phyloP scores from a whole-genome alignment of 1,140 invertebrate genomes.

The Caenorhabditis tropicalis region DNA sequence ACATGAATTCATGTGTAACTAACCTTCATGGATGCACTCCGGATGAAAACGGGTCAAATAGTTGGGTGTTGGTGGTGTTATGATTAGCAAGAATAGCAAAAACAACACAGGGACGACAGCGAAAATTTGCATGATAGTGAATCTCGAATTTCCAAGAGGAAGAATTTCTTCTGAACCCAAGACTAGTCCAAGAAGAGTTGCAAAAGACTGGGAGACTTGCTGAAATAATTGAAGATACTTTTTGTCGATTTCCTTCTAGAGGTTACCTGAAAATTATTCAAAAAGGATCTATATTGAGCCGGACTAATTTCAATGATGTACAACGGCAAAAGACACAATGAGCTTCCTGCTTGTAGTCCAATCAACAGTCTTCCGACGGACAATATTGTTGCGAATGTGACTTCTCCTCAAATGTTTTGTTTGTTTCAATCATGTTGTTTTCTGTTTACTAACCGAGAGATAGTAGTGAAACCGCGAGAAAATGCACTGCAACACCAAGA shows the following conservation, averaged over 20 bases:
- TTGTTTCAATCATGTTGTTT: background rate
- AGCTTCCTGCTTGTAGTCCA: slow-evolving; percentile 57
- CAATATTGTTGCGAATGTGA: slow-evolving; percentile 47
- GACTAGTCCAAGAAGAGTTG: slow-evolving; percentile 53
- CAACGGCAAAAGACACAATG: slow-evolving; percentile 57
- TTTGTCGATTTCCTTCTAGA: background rate
- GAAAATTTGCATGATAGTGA: slow-evolving; percentile 55
- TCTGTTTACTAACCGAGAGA: slow-evolving; percentile 22
- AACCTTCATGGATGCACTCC: slow-evolving; percentile 18
- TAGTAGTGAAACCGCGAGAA: slow-evolving; percentile 50
- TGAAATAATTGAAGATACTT: slow-evolving; percentile 23
- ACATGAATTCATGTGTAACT: background rate
- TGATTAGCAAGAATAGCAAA: slow-evolving; percentile 40
- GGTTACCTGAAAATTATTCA: slow-evolving; percentile 58
- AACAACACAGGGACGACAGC: slow-evolving; percentile 55
- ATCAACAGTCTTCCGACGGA: slow-evolving; percentile 54
- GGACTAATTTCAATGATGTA: slow-evolving; percentile 60
- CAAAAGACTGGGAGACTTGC: slow-evolving; percentile 58
- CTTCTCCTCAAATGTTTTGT: slow-evolving; percentile 49
- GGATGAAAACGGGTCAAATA: background rate
- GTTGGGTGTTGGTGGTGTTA: slow-evolving; percentile 23
- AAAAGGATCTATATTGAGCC: slow-evolving; percentile 45
- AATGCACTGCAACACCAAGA: slow-evolving; percentile 56
- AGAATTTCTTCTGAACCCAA: slow-evolving; percentile 55
- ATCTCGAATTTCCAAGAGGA: slow-evolving; percentile 47